These are phyloP conservation scores for Bovichtus diacanthus DNA, from an alignment of 2,797 vertebrate species.

Conservation along the genomic window DNA sequence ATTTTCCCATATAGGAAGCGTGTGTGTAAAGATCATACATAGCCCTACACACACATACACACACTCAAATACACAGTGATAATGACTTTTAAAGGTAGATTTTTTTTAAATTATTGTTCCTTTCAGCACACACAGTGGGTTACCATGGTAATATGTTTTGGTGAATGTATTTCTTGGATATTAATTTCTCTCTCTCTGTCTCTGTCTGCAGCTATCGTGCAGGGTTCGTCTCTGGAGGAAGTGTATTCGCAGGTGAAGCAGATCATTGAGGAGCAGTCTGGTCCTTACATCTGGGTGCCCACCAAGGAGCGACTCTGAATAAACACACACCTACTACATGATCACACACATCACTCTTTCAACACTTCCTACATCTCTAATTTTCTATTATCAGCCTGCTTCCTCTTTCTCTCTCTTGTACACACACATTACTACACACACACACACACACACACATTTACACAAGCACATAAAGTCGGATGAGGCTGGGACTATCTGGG, in stretches of 20 bases:
- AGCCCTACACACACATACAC: background rate
- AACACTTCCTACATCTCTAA: constrained; percentile 54
- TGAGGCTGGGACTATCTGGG: constrained; percentile 77
- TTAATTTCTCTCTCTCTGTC: background rate
- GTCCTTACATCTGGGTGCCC: constrained; percentile 96
- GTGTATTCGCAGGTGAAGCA: constrained; percentile 96
- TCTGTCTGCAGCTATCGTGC: constrained; percentile 89
- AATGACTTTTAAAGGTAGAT: constrained; percentile 2
- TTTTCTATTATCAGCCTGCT: constrained; percentile 78
- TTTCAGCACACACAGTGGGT: background rate
- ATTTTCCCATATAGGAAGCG: background rate
- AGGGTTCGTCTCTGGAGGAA: constrained; percentile 95
- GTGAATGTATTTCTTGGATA: background rate
- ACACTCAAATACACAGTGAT: constrained; percentile 3
- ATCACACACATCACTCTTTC: constrained; percentile 48
- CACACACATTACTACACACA: constrained; percentile 29
- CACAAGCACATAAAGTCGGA: constrained; percentile 62
- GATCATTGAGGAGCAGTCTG: constrained; percentile 97
- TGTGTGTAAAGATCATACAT: background rate
- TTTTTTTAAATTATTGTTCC: background rate
- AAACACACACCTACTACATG: constrained; percentile 36
- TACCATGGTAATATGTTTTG: background rate
- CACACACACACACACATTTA: constrained; percentile 42
- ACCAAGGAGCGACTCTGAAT: constrained; percentile 96
- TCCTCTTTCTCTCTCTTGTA: constrained; percentile 36